phyloP scores from a whole-genome alignment of 2,113 vertebrate species.

The Dasypus novemcinctus region DNA sequence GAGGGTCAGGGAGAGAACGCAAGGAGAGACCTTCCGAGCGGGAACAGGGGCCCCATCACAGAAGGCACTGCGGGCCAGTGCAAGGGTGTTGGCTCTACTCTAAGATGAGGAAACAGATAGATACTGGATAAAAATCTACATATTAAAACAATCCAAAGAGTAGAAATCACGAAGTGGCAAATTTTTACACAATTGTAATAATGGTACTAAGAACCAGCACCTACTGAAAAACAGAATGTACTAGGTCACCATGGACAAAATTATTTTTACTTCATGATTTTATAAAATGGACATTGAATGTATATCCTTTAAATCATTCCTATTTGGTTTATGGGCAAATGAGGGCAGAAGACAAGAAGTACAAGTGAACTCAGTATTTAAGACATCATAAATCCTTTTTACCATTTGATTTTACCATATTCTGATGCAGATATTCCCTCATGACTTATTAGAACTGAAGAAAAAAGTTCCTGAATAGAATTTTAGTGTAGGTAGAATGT shows the following conservation, averaged over 20 bases:
- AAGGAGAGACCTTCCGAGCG: neutral
- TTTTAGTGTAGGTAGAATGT: neutral
- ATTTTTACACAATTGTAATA: neutral
- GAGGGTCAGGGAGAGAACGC: neutral
- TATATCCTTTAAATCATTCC: neutral
- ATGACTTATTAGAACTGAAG: neutral
- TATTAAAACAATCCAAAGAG: neutral
- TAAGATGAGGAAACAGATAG: neutral
- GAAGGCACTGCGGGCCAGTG: neutral
- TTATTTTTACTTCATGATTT: neutral
- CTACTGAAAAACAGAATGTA: neutral
- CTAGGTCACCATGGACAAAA: neutral
- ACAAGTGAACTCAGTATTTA: neutral
- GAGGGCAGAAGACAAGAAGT: neutral
- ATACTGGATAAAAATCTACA: neutral
- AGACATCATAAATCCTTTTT: neutral
- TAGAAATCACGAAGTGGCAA: neutral
- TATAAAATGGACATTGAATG: neutral
- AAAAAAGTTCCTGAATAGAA: neutral
- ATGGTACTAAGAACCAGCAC: constrained; percentile 8
- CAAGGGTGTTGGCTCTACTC: neutral
- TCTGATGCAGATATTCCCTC: neutral
- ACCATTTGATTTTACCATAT: neutral
- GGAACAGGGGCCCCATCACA: neutral
- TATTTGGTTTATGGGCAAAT: constrained; percentile 3